A percentile compares a stretch with the other conserved stretches of the same genome.
Conservation (phyloP, 1,140 invertebrate species). For the Drosophila mojavensis region DNA sequence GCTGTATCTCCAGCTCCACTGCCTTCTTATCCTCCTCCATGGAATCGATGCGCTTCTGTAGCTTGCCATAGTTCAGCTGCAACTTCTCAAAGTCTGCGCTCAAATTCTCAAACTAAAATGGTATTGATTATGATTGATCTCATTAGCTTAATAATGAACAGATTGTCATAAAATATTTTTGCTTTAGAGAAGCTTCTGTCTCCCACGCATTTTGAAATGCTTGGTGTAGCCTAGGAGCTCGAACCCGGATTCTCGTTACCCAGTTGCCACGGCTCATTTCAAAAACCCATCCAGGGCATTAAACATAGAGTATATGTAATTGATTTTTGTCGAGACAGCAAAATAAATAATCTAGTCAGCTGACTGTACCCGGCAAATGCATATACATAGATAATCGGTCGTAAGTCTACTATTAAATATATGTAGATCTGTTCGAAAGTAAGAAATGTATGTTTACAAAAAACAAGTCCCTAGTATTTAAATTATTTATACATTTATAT, state of each 20-base stretch:
- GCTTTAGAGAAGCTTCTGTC: too few relatives aligned
- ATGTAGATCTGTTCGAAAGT: conserved; percentile 3
- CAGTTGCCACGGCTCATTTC: conserved; percentile 3
- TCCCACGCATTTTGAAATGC: background rate
- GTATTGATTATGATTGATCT: background rate
- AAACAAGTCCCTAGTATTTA: background rate
- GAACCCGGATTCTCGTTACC: conserved; percentile 1
- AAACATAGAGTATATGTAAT: background rate
- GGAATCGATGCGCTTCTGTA: conserved; percentile 89
- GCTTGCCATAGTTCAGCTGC: conserved; percentile 88
- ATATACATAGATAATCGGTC: background rate
- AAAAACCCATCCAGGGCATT: background rate
- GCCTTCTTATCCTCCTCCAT: conserved; percentile 90
- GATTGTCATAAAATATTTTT: too few relatives aligned
- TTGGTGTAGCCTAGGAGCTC: background rate
- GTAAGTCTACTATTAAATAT: background rate
- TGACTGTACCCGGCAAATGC: background rate
- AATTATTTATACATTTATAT: too few relatives aligned
- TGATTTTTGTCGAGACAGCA: conserved; percentile 15
- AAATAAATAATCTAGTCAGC: conserved; percentile 20
- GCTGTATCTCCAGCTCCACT: conserved; percentile 89
- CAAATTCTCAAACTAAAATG: conserved; percentile 88
- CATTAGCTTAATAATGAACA: background rate
- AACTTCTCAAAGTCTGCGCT: conserved; percentile 91
- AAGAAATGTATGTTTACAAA: background rate